Base-by-base conservation (phyloP, 2,888 invertebrate species). In the Phaedon cochleariae region DNA sequence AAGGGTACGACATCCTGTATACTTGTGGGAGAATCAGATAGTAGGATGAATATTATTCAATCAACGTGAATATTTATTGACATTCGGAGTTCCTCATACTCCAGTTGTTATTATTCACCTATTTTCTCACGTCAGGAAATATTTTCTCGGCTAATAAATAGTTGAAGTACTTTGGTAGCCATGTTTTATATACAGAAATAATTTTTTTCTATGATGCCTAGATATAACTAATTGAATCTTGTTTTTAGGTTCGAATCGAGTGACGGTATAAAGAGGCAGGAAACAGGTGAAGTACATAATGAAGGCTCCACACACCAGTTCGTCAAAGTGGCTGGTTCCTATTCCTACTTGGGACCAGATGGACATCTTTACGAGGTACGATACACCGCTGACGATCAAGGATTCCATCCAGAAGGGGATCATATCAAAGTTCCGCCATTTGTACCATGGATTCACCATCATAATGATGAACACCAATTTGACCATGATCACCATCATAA, bases 361-460 rank as follows among this genome's bases (percentile, higher is more conserved):
- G 86, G 86, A 4, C 79, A 79, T 15, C 77, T 79, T 21, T 81
- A 84, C 71, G 79, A 79, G 9, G 75, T 86, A 55, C 79, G 79
- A 5, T 86, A 86, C 76, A 76, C 84, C 31, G 86, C 86, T 62
- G 85, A 86, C 71, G 84, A 85, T 73, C 83, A 85, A 62, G 78
- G 78, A 6, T 78, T 76, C 59, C 78, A 76, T 67, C 78, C 78
- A 10, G 76, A 71, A 67, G 76, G 76, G 1, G 74, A 74, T 26
- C 76, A 77, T 59, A 70, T 76, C 17, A 73, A 72, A 53, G 76
- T 79, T 31, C 78, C 79, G n/a, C 77, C 78, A 10, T 78, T 76
- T 53, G 74, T 74, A 5, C 76, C 76, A 20, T 76, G 76, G 76
- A 55, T 74, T 20, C 61, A 70, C 17, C 68, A 68, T 21, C 64